Base-by-base conservation (phyloP, 2,888 invertebrate species). In the Conus canariensis region DNA sequence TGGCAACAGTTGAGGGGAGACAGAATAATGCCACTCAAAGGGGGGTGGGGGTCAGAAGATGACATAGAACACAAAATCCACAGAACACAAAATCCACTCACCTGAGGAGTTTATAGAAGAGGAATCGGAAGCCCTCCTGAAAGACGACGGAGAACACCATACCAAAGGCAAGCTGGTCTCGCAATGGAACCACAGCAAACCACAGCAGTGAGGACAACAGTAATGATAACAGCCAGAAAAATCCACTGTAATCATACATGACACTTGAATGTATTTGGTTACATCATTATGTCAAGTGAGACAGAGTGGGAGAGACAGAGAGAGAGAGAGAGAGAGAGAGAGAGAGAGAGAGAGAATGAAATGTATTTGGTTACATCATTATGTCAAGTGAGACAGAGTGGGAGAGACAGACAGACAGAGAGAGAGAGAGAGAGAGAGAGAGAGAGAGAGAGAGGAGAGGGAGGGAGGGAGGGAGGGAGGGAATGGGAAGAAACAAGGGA, bases 191-290 rank as follows among this genome's bases (percentile, higher is more conserved):
- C 3, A 99, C 97, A 9, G 98, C 97, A 96, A 97, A 98, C 99
- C 99, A 99, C 92, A 99, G 96, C 90, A 98, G 95, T 0, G 99
- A 99, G 0, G 99, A 99, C 45, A 98, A 93, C 59, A 99, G 96
- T 94, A 99, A 97, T 0, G 99, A 98, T 85, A 99, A 96, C 85
- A 99, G 97, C 99, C 99, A 99, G 95, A 99, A 98, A 93, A 97
- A 97, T 60, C 96, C 96, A 93, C 97, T 97, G 95, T 25, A 88
- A 88, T 70, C 10, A 59, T 9, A 87, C 7, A 88, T n/a, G 80
- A 30, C 70, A 88, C n/a, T 9, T 14, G n/a, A 87, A 45, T 87
- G 10, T 25, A 67, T n/a, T 5, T 60, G 8, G 45, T 56, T 14
- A 25, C 56, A 60, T 56, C n/a, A 60, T 60, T 58, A 16, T 74